A percentile compares a stretch with the other conserved stretches of the same genome.
phyloP scores from a whole-genome alignment of 2,797 vertebrate genomes.

The Tangara arthus region DNA sequence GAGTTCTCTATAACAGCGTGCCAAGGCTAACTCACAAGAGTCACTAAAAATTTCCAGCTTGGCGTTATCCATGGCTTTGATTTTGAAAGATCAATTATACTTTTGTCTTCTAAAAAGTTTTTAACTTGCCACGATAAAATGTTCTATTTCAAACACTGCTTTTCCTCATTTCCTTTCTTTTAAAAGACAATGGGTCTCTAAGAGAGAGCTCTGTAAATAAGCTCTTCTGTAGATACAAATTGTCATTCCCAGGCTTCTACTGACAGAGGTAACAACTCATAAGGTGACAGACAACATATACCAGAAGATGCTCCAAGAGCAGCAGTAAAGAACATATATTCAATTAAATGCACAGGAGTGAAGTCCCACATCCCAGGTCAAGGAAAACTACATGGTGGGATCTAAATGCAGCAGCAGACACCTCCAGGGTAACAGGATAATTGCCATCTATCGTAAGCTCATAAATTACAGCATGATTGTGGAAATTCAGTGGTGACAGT shows the following conservation, averaged over 20 bases:
- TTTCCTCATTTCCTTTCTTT: neutral
- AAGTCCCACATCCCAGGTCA: neutral
- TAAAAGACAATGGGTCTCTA: neutral
- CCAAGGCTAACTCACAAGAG: neutral
- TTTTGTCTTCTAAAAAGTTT: neutral
- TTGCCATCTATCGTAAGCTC: accelerated
- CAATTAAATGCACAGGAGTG: neutral
- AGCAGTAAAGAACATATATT: neutral
- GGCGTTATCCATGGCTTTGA: neutral
- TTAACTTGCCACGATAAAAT: neutral
- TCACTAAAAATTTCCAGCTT: neutral
- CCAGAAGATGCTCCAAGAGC: neutral
- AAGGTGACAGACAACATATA: neutral
- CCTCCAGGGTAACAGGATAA: neutral
- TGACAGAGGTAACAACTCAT: neutral
- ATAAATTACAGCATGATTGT: neutral
- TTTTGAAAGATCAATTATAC: neutral
- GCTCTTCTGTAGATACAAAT: neutral
- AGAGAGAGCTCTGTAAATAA: neutral
- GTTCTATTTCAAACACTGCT: neutral
- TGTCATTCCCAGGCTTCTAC: neutral
- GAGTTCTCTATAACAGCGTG: neutral
- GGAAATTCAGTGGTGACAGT: neutral
- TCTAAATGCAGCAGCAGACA: neutral
- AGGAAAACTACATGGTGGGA: neutral